Evolutionary conservation across 2,888 invertebrate species (phyloP), one percentile per base, ranked within the genome.

Genomic region (Yponomeuta plumbellus): DNA sequence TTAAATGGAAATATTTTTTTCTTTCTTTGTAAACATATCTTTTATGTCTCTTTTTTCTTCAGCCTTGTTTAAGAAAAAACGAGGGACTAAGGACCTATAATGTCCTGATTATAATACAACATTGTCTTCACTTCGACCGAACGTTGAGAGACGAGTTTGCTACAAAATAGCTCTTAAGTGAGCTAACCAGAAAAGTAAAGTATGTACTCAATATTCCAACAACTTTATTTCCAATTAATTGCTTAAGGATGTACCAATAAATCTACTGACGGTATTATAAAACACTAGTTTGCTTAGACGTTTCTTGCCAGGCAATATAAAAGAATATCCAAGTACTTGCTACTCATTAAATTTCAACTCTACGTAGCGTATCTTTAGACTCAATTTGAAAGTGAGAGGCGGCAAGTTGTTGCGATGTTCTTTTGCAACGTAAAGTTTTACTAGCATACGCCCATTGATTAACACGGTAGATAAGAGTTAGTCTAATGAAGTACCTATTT

Each of bases 401-500:
- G 40, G 62, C 58, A 65, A 62, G 67, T 58, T 23, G 64, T 65
- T 62, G 20, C 34, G 26, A 13, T 44, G 21, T 64, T 64, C 40
- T 52, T 17, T 8, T 5, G 11, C 21, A 40, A 22, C 10, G 8
- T 64, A 11, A 8, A 20, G 17, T 62, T 68, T 61, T 66, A 65
- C 67, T 68, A 69, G 67, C 65, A 80, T 78, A 80, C 88, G 86
- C 88, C 88, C 85, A 83, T 80, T 84, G 88, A 88, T 88, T 84
- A 85, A 84, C 84, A 80, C 78, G 76, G 73, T 66, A 83, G 88
- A 88, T 88, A 88, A 85, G 83, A 80, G 75, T 79, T 78, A 78
- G 79, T 81, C 80, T 87, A 86, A 88, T 85, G 81, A 84, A 86
- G 85, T 81, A 34, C 34, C 34, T 34, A 86, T 86, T 87, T 86